Percentiles rank a stretch among this genome's conserved stretches.
These are phyloP conservation scores for Steinernema scapterisci DNA, from an alignment of 2,888 invertebrate genomes.

Conservation along the genomic window DNA sequence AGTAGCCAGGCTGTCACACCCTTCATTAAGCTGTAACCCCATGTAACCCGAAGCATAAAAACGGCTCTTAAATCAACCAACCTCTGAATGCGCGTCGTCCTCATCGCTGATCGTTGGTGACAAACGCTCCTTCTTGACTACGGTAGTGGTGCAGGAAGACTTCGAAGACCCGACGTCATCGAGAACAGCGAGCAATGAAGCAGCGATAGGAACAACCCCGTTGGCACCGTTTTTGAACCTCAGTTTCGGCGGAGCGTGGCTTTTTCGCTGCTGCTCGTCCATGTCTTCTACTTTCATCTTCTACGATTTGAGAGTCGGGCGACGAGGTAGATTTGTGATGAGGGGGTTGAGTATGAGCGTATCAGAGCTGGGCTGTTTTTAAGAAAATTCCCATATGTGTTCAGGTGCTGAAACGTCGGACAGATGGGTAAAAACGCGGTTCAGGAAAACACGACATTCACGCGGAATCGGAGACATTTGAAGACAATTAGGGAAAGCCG, in stretches of 20 bases:
- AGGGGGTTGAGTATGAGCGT: neutral
- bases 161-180: neutral
- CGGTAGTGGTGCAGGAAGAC: neutral
- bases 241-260: constrained; percentile 4
- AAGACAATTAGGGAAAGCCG: too few species aligned
- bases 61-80: neutral
- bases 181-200: neutral
- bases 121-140: too few species aligned
- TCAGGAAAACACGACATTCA: too few species aligned
- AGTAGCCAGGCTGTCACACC: too few species aligned
- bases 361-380: too few species aligned
- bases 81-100: constrained; percentile 10
- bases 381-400: neutral
- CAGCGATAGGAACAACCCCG: neutral
- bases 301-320: neutral
- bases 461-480: too few species aligned
- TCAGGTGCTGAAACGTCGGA: neutral
- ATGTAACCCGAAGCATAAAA: neutral
- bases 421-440: neutral
- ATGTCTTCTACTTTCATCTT: neutral
- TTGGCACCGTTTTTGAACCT: neutral
- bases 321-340: constrained; percentile 9
- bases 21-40: too few species aligned
- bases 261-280: neutral
- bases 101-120: too few species aligned